These are phyloP conservation scores for Artibeus jamaicensis DNA, from an alignment of 2,797 vertebrate genomes.

Conservation along the genomic window DNA sequence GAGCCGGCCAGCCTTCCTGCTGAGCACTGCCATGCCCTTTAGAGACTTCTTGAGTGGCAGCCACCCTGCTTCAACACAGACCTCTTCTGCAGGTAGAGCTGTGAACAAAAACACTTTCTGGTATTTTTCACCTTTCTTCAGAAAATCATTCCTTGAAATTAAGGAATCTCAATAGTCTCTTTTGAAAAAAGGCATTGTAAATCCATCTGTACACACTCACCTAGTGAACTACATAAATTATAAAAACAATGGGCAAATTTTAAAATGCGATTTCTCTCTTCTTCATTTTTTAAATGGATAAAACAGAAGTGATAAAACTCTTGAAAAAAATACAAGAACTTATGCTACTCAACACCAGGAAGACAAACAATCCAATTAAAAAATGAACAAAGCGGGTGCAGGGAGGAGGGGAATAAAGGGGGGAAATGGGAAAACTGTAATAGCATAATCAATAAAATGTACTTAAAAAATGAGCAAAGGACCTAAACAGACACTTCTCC, in stretches of 20 bases:
- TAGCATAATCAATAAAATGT: no score
- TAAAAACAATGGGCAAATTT: neutral
- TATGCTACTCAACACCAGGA: neutral
- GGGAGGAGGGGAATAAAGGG: no score
- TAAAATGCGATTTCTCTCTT: neutral
- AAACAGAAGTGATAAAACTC: neutral
- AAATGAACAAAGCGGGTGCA: neutral
- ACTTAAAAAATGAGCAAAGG: neutral
- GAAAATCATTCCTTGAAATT: neutral
- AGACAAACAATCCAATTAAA: neutral
- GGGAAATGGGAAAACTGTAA: no score
- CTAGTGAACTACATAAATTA: neutral
- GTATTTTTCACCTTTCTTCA: neutral
- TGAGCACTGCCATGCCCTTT: no score
- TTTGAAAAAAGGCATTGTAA: neutral
- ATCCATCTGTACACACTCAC: neutral
- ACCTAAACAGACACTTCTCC: neutral
- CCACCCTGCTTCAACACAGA: neutral
- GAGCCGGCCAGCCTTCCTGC: rapidly evolving
- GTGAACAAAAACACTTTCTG: neutral
- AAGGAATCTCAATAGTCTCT: neutral
- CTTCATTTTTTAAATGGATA: neutral
- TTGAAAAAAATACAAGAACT: neutral
- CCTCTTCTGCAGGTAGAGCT: neutral
- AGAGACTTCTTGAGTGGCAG: neutral